Evolutionary conservation across 2,113 vertebrate species (phyloP).

Genomic region (Austrofundulus limnaeus): DNA sequence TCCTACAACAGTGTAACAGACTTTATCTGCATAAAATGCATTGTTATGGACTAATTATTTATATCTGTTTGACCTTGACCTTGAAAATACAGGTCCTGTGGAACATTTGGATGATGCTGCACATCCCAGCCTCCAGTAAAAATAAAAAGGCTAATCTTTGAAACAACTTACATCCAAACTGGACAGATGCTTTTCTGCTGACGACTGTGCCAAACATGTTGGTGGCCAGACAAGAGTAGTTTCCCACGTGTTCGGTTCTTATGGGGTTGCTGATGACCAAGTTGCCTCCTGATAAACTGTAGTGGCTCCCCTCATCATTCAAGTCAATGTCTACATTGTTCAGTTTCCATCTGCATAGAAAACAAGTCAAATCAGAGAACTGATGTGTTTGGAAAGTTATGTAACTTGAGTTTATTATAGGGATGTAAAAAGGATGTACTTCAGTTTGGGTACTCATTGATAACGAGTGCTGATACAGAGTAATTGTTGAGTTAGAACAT

Average conservation of each 20-base stretch:
- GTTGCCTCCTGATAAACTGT: constrained; percentile 88
- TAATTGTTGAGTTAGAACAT: no score
- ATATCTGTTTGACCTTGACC: no score
- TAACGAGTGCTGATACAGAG: no score
- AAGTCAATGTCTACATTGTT: constrained; percentile 84
- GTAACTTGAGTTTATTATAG: no score
- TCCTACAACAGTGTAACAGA: not conserved
- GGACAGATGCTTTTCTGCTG: constrained; percentile 87
- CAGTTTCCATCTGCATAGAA: constrained; percentile 85
- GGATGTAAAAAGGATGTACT: no score
- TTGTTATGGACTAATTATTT: no score
- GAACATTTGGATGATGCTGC: constrained; percentile 6
- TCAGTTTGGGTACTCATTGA: no score
- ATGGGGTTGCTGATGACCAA: constrained; percentile 88
- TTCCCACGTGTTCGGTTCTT: constrained; percentile 85
- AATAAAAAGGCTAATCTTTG: not conserved
- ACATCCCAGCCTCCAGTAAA: not conserved
- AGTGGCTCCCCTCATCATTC: constrained; percentile 76
- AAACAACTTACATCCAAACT: constrained; percentile 91
- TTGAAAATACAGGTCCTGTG: constrained; percentile 17
- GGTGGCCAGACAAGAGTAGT: constrained; percentile 87
- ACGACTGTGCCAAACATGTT: constrained; percentile 88
- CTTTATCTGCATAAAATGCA: constrained; percentile 21
- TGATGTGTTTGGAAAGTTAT: not conserved
- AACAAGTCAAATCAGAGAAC: not conserved